Evolutionary conservation across 2,797 vertebrate genomes (phyloP).

Genomic region (Sebastes miniatus): DNA sequence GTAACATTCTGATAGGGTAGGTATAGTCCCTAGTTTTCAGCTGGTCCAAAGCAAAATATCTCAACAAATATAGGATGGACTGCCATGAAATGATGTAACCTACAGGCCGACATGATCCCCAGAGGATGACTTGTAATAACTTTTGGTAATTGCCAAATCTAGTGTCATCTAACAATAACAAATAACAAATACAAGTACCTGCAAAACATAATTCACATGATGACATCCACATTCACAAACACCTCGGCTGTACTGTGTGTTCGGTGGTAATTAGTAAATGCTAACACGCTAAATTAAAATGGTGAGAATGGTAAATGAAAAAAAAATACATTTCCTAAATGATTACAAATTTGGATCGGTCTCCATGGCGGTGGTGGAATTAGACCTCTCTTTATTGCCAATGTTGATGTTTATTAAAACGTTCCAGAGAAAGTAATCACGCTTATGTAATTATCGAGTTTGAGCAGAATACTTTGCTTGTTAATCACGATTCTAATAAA

Average conservation of each 20-base stretch:
- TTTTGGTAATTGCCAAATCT: background rate
- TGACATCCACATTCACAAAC: background rate
- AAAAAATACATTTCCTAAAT: constrained; percentile 20
- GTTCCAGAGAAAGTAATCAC: constrained; percentile 14
- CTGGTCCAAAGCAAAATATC: background rate
- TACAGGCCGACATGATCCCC: background rate
- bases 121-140: background rate
- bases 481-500: background rate
- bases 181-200: background rate
- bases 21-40: background rate
- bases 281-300: background rate
- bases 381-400: background rate
- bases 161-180: background rate
- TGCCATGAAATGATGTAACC: background rate
- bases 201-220: background rate
- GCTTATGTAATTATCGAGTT: constrained; percentile 2
- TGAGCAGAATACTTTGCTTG: background rate
- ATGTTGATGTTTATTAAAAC: constrained; percentile 1
- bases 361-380: background rate
- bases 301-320: background rate
- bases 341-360: constrained; percentile 3
- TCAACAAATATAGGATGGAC: background rate
- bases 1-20: background rate
- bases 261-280: background rate
- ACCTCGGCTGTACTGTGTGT: background rate